phyloP scores from a whole-genome alignment of 2,113 vertebrate genomes.

The Melanerpes aurifrons region DNA sequence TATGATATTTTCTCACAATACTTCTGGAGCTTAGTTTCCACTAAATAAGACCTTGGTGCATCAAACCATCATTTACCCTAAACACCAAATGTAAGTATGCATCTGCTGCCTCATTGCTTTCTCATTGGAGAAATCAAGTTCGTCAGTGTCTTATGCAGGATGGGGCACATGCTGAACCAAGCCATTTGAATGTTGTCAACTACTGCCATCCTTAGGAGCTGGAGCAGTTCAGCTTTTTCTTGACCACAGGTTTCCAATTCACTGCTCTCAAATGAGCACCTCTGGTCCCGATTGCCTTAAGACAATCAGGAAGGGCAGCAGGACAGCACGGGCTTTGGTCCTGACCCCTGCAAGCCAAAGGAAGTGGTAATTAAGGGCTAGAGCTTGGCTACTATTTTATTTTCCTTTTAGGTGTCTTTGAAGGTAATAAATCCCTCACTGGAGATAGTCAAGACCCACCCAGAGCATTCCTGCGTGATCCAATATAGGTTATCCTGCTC shows the following conservation, averaged over 20 bases:
- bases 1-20: neutral
- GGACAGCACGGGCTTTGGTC: neutral
- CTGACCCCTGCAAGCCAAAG: neutral
- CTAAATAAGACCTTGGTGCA: neutral
- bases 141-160: neutral
- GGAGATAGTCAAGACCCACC: too few relatives aligned
- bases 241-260: neutral
- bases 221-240: neutral
- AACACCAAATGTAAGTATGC: neutral
- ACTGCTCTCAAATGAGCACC: rapidly evolving
- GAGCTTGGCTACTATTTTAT: neutral
- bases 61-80: neutral
- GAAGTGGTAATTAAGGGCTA: neutral
- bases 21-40: neutral
- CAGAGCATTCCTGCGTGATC: too few relatives aligned
- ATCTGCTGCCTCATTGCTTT: neutral
- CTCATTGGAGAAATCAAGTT: neutral
- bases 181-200: neutral
- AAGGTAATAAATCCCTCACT: neutral
- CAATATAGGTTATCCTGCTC: too few relatives aligned
- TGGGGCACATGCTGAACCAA: rapidly evolving
- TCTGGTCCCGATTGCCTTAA: neutral
- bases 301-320: rapidly evolving
- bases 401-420: neutral
- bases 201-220: neutral